Conservation (phyloP, 2,888 invertebrate genomes). For the Bellardia pandia region DNA sequence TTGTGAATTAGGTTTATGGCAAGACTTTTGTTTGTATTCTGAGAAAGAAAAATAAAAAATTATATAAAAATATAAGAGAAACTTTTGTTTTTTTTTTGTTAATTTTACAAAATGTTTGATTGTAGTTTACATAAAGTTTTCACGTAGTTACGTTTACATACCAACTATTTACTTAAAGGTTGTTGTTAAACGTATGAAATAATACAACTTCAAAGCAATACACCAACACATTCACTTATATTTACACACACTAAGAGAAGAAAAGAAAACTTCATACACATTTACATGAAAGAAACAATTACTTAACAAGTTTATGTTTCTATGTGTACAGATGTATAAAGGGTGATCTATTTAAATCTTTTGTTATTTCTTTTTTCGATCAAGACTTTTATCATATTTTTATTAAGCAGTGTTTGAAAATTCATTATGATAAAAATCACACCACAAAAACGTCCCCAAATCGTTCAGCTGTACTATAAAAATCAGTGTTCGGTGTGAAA, state of each 20-base stretch:
- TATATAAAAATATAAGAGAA: conserved; percentile 15
- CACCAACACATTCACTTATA: background rate
- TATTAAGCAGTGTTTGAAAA: too few relatives aligned
- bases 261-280: background rate
- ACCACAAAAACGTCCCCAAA: too few relatives aligned
- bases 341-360: too few relatives aligned
- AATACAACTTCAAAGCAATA: conserved; percentile 29
- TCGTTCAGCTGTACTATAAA: too few relatives aligned
- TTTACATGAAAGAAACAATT: conserved; percentile 46
- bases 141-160: conserved; percentile 51
- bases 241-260: background rate
- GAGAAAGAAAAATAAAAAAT: background rate
- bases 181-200: conserved; percentile 22
- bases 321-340: background rate
- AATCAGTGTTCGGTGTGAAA: too few relatives aligned
- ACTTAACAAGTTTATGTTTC: conserved; percentile 47
- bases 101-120: conserved; percentile 65
- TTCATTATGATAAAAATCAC: too few relatives aligned
- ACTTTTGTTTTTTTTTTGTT: conserved; percentile 17
- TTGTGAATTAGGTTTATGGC: conserved; percentile 48
- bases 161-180: conserved; percentile 53
- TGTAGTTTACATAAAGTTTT: conserved; percentile 65
- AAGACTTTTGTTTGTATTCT: conserved; percentile 46
- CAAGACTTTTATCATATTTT: too few relatives aligned
- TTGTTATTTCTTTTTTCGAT: too few relatives aligned